These are phyloP conservation scores for Enteromius radiatus DNA, from an alignment of 2,797 vertebrate genomes.

Conservation along the genomic window DNA sequence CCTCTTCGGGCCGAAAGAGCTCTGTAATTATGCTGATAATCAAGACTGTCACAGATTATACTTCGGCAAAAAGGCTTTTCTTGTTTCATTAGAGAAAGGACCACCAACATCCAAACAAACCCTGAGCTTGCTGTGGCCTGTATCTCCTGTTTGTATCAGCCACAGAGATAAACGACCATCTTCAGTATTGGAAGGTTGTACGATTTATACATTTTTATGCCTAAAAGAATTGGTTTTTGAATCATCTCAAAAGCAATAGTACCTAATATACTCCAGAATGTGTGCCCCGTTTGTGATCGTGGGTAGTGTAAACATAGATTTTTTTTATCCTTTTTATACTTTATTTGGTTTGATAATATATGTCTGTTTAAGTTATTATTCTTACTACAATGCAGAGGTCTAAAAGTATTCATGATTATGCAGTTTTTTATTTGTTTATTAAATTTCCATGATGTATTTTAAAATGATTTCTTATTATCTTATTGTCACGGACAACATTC, in stretches of 20 bases:
- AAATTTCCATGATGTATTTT: not conserved
- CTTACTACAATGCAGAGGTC: no score
- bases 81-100: conserved; percentile 67
- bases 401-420: not conserved
- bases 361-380: no score
- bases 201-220: not conserved
- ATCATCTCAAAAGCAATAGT: not conserved
- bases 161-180: not conserved
- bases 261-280: not conserved
- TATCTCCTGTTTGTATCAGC: conserved; percentile 48
- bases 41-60: conserved; percentile 75
- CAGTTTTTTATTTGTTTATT: not conserved
- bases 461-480: not conserved
- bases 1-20: conserved; percentile 69
- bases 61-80: conserved; percentile 67
- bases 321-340: no score
- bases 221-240: not conserved
- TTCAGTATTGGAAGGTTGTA: not conserved
- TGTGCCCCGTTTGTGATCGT: not conserved
- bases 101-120: conserved; percentile 57
- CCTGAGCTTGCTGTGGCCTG: conserved; percentile 34
- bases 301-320: no score
- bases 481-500: not conserved
- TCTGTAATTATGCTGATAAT: conserved; percentile 79
- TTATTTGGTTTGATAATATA: no score